Percentiles rank a stretch among this genome's conserved stretches.
Evolutionary conservation across 2,888 invertebrate species (phyloP).

Genomic region (Lasioglossum leucozonium): DNA sequence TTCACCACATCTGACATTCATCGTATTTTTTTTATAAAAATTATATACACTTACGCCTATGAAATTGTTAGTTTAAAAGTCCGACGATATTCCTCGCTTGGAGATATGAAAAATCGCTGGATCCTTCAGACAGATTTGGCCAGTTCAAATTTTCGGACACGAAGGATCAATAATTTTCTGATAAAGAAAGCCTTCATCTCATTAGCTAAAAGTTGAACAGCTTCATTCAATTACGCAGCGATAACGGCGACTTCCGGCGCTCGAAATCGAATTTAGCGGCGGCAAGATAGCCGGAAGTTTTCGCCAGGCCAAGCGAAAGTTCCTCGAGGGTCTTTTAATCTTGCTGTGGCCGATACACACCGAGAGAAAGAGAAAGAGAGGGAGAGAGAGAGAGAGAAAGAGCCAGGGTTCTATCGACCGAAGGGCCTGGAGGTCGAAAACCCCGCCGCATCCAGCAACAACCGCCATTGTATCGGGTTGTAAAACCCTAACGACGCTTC

Average conservation of each 20-base stretch:
- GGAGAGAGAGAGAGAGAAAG: not conserved
- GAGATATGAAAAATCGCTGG: not conserved
- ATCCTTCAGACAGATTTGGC: not conserved
- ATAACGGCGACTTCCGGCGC: not conserved
- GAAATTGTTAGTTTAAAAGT: not conserved
- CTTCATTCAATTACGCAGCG: not conserved
- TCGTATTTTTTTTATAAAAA: not conserved
- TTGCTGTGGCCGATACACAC: constrained; percentile 31
- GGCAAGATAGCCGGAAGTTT: not conserved
- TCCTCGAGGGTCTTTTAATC: not conserved
- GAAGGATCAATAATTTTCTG: not conserved
- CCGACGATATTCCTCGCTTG: too few relatives aligned
- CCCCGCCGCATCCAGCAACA: constrained; percentile 42
- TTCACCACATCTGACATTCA: not conserved
- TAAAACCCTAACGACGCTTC: constrained; percentile 73
- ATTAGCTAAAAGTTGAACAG: not conserved
- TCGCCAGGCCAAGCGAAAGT: not conserved
- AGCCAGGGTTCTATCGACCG: constrained; percentile 36
- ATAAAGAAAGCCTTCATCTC: not conserved
- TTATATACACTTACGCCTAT: not conserved
- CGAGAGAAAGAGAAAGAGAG: not conserved
- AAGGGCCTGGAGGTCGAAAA: constrained; percentile 57
- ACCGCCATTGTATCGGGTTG: constrained; percentile 49
- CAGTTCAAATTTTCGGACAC: not conserved
- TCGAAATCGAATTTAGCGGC: constrained; percentile 4